Base-by-base conservation (phyloP, 1,140 invertebrate genomes). In the Leptoteleia sp. region DNA sequence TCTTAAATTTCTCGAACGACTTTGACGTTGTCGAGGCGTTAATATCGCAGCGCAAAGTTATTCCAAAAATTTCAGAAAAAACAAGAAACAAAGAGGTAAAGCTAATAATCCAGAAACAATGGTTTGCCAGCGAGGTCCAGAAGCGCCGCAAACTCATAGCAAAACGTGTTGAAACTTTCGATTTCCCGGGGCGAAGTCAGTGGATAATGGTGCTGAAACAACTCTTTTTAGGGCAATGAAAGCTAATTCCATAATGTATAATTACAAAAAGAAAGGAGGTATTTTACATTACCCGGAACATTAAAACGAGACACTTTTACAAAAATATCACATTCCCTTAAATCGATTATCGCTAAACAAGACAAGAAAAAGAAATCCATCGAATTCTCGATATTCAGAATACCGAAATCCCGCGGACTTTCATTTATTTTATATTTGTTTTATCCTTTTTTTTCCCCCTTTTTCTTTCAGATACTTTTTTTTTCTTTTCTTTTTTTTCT, bases 221-320 rank as follows among this genome's bases (percentile, higher is more conserved):
- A 80, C 78, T 71, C 78, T 80, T 80, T 80, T 80, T 80, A 80
- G 78, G 78, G 78, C 78, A 80, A 80, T 80, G 48, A 64, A 70
- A 73, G 37, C 55, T 78, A 73, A 65, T 75, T 75, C 62, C 57
- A 57, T 37, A 67, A 61, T 45, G 9, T 65, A 55, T 17, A 55
- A 65, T 50, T 55, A 59, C 22, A 57, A 43, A 57, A 55, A 62
- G 22, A 52, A 71, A 61, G 15, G 31, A 65, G 22, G 8, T 50
- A 50, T n/a, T n/a, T n/a, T 2, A 54, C 31, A 43, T 57, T 55
- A 68, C 42, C 42, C 40, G n/a, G 48, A 54, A 54, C 31, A 38
- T 52, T 27, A 71, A 70, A 61, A 37, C 55, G 38, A 61, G 12
- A 67, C 54, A 61, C 19, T 71, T 70, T 65, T 16, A 55, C 12